These are phyloP conservation scores for Parapsyche elsis DNA, from an alignment of 1,140 invertebrate species.

Conservation along the genomic window DNA sequence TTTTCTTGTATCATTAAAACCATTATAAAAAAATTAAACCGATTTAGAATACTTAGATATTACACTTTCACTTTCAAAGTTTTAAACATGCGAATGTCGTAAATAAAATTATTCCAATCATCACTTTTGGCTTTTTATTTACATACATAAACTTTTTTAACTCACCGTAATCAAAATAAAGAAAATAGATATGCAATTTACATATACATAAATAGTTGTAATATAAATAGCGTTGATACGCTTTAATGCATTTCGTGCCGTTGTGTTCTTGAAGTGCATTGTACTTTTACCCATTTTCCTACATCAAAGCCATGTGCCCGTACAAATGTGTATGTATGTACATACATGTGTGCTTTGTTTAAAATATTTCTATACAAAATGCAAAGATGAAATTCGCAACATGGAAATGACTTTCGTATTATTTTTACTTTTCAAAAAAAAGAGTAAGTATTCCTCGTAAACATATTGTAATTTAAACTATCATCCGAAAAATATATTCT, in stretches of 20 bases:
- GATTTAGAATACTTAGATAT: neutral
- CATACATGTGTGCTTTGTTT: no score
- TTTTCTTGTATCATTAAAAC: neutral
- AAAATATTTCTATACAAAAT: neutral
- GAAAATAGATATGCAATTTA: neutral
- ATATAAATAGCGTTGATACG: neutral
- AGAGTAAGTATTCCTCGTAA: neutral
- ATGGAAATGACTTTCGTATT: neutral
- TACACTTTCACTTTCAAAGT: neutral
- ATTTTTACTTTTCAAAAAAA: neutral
- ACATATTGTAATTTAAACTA: neutral
- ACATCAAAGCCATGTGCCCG: neutral
- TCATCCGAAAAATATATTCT: conserved; percentile 22
- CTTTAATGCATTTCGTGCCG: neutral
- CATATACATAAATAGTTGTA: neutral
- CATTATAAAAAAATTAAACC: neutral
- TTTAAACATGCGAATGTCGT: neutral
- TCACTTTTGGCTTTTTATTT: neutral
- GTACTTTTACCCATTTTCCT: neutral
- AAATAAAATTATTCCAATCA: no score
- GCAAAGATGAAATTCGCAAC: neutral
- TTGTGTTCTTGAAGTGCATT: neutral
- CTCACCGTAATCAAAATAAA: no score
- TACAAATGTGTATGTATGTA: no score
- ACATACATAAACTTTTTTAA: neutral